phyloP scores from a whole-genome alignment of 2,888 invertebrate species.

The Asteroscopus sphinx region DNA sequence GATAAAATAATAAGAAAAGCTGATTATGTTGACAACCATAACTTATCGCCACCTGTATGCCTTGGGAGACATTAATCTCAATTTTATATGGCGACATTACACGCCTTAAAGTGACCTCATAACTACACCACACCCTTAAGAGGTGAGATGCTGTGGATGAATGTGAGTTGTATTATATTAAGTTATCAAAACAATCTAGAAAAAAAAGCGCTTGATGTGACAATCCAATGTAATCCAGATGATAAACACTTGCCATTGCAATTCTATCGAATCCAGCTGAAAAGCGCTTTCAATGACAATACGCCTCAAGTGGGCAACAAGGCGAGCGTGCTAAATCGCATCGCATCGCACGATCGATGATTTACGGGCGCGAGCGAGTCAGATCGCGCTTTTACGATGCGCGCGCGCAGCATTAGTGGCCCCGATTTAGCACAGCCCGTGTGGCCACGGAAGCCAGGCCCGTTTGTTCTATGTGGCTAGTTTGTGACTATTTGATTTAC shows the following conservation, averaged over 20 bases:
- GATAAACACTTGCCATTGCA: background rate
- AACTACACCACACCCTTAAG: conserved; percentile 11
- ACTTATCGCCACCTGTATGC: conserved; percentile 42
- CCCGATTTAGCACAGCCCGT: conserved; percentile 76
- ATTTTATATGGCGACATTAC: conserved; percentile 45
- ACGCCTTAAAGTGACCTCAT: conserved; percentile 37
- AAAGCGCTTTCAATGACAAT: conserved; percentile 45
- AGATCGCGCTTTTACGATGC: conserved; percentile 79
- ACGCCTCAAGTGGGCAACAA: conserved; percentile 44
- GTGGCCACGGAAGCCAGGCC: conserved; percentile 72
- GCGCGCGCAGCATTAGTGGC: conserved; percentile 58
- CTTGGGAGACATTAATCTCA: conserved; percentile 43
- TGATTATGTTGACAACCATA: conserved; percentile 53
- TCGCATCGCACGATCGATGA: conserved; percentile 82
- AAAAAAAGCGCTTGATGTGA: conserved; percentile 13
- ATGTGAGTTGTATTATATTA: background rate
- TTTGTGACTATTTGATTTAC: conserved; percentile 74
- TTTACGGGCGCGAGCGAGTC: conserved; percentile 78
- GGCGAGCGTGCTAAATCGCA: conserved; percentile 75
- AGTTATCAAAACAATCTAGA: too few species aligned
- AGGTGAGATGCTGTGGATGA: conserved; percentile 6
- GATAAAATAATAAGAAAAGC: conserved; percentile 49
- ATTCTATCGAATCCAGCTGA: conserved; percentile 26
- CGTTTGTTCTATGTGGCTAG: conserved; percentile 69
- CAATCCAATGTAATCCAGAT: background rate